Evolutionary conservation across 2,113 vertebrate genomes (phyloP), one percentile per base, ranked within the genome.

Genomic region (Manacus vitellinus): DNA sequence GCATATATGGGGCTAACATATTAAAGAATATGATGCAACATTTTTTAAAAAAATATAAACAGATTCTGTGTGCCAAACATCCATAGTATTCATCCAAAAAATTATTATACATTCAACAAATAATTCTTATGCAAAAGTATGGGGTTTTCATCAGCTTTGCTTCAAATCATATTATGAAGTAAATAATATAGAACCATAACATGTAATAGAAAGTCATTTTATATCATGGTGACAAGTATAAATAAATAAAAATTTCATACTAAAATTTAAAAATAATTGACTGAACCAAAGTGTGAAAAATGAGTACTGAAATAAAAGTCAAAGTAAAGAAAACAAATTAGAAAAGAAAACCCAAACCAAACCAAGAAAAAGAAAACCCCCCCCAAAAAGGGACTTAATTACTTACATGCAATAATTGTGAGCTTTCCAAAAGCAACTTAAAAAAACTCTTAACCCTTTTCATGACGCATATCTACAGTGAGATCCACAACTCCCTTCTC

Each of bases 1-100:
- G 5, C 0, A 2, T 54, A 9, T 61, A 47, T 35, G 9, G 8
- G 1, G 4, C 20, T n/a, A 10, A 31, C 23, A 37, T 47, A 14
- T 28, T 28, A 18, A 90, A 92, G 74, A 41, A 12, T 41, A 59
- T 8, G 2, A 59, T 12, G 12, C 9, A 28, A 41, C 0, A 27
- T 7, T 67, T 81, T 54, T 63, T 10, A 8, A 63, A 87, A 87
- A 55, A 1, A 24, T 21, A 24, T 4, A 52, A 15, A 59, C 1
- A 47, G 8, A 71, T 83, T 59, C 7, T 72, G 20, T 30, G 27
- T 37, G 4, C 3, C 35, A 49, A 75, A 37, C 1, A 15, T 46
- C 72, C 43, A 62, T 30, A 62, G 3, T 47, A 37, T 14, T 2
- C 22, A 55, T 72, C 66, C 7, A 75, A 63, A 3, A 71, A 67